Conservation (phyloP, 1,140 invertebrate species). For the Centruroides sculpturatus region DNA sequence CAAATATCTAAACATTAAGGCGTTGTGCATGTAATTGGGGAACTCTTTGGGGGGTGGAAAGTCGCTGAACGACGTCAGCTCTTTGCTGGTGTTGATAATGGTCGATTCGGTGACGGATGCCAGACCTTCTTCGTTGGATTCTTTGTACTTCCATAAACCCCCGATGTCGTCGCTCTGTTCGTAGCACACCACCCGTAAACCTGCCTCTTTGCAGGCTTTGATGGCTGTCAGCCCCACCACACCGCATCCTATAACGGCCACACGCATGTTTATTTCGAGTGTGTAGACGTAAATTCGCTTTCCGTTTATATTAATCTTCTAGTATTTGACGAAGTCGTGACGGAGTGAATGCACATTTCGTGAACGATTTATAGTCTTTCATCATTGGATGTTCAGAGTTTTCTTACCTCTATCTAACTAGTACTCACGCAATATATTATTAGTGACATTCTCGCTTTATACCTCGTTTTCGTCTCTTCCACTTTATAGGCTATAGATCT, state of each 20-base stretch:
- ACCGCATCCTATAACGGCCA: slow-evolving; percentile 9
- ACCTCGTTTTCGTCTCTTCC: too few species aligned
- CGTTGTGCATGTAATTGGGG: slow-evolving; percentile 31
- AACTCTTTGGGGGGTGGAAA: slow-evolving; percentile 30
- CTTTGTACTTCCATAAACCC: slow-evolving; percentile 37
- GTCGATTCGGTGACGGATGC: slow-evolving; percentile 25
- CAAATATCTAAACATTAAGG: slow-evolving; percentile 28
- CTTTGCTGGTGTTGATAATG: slow-evolving; percentile 30
- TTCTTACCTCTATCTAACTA: too few species aligned
- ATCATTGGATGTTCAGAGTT: too few species aligned
- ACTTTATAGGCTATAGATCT: too few species aligned
- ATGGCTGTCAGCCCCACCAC: slow-evolving; percentile 8
- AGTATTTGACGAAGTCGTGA: too few species aligned
- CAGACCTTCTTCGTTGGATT: slow-evolving; percentile 23
- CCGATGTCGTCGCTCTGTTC: slow-evolving; percentile 28
- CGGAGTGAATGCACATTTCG: too few species aligned
- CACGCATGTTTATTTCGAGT: neutral
- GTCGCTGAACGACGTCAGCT: slow-evolving; percentile 22
- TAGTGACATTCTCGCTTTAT: too few species aligned
- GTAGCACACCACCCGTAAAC: slow-evolving; percentile 8
- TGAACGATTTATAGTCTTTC: too few species aligned
- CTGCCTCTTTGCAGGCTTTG: slow-evolving; percentile 10
- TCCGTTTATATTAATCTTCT: too few species aligned
- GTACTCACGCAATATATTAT: too few species aligned
- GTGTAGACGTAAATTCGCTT: too few species aligned